These are phyloP conservation scores for Cololabis saira DNA, from an alignment of 2,113 vertebrate species.

Conservation along the genomic window DNA sequence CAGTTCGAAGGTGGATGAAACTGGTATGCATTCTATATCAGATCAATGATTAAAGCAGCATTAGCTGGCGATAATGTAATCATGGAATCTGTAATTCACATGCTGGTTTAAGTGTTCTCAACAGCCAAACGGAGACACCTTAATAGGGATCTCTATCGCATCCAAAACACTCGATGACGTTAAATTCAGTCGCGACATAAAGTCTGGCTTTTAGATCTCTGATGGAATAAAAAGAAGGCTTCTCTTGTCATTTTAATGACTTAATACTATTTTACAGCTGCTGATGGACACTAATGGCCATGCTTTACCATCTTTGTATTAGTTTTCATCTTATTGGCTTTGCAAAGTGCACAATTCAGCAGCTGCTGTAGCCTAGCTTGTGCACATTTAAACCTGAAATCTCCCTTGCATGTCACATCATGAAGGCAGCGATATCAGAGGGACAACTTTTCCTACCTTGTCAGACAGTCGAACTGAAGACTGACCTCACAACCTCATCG, in stretches of 20 bases:
- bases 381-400: too few relatives aligned
- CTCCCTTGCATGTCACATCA: too few relatives aligned
- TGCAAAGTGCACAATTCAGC: constrained; percentile 12
- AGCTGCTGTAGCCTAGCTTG: neutral
- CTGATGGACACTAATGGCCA: too few relatives aligned
- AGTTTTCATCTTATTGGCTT: neutral
- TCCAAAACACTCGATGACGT: constrained; percentile 51
- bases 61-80: constrained; percentile 25
- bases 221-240: constrained; percentile 34
- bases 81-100: constrained; percentile 23
- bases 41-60: constrained; percentile 39
- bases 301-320: too few relatives aligned
- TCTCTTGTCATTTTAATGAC: constrained; percentile 6
- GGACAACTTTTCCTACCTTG: neutral
- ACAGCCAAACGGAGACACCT: constrained; percentile 22
- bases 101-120: constrained; percentile 18
- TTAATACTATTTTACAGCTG: neutral
- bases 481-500: neutral
- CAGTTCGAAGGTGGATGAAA: neutral
- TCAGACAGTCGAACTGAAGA: neutral
- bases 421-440: neutral
- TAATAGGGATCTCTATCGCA: constrained; percentile 25
- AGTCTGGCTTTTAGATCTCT: constrained; percentile 9
- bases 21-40: constrained; percentile 35
- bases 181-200: constrained; percentile 43